Conservation (phyloP, 1,140 invertebrate species). For the Caenorhabditis inopinata region DNA sequence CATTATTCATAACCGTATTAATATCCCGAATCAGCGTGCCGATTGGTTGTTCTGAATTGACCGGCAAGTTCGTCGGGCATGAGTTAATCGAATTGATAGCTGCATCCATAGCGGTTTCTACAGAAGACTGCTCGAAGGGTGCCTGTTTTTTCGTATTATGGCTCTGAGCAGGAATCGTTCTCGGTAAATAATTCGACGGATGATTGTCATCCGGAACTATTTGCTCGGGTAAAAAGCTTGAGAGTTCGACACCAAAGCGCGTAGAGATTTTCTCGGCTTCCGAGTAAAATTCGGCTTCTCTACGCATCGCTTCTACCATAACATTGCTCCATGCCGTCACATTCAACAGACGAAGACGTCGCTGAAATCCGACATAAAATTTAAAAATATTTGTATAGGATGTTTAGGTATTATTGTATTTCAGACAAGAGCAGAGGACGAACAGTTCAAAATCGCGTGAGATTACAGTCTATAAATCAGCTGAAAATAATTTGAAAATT, state of each 20-base stretch:
- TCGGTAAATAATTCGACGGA: background rate
- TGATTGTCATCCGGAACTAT: conserved; percentile 3
- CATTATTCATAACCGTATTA: background rate
- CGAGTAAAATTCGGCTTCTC: background rate
- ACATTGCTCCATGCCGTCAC: background rate
- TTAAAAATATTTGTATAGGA: too few species aligned
- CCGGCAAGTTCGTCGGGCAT: too few species aligned
- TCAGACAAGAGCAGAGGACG: too few species aligned
- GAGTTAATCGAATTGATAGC: background rate
- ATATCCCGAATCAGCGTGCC: background rate
- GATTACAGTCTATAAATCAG: too few species aligned
- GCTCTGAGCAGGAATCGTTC: background rate
- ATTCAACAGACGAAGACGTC: background rate
- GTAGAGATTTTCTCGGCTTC: background rate
- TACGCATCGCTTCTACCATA: background rate
- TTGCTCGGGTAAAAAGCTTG: background rate
- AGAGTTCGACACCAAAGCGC: background rate
- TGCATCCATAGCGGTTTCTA: too few species aligned
- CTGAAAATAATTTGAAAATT: too few species aligned
- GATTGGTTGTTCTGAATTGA: background rate
- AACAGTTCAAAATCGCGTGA: too few species aligned
- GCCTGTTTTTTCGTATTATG: too few species aligned
- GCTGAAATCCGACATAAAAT: too few species aligned
- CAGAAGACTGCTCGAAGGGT: too few species aligned
- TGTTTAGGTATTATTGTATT: too few species aligned